Evolutionary conservation across 2,888 invertebrate genomes (phyloP), one percentile per base, ranked within the genome.

Genomic region (Plusia festucae): DNA sequence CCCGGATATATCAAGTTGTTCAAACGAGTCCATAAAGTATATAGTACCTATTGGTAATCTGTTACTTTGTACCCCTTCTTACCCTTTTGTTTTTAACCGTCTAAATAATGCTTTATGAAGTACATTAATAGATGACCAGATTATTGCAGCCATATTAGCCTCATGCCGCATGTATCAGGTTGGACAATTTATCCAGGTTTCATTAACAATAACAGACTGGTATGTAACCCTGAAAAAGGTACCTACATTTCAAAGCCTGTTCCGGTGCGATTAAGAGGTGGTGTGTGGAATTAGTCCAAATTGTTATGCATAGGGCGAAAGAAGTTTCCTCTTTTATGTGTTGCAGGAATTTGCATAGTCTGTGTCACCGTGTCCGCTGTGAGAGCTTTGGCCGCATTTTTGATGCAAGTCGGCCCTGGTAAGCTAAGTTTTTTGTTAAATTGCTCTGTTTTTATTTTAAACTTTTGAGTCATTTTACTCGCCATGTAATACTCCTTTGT

Each of bases 281-380:
- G 66, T 62, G 66, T 22, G 53, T 44, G 34, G 56, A 70, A 80
- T 77, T 77, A 74, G 66, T 53, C 57, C 18, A 60, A 72, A 80
- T 80, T 77, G 64, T 74, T 74, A 72, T 77, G 78, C 68, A 72
- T 66, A 71, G 65, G 66, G 78, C 57, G 74, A 74, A 79, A 77
- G 64, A 74, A 73, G 71, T 73, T 69, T 55, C 20, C 66, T 49
- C 64, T 71, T 73, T 68, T 71, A 76, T 64, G 59, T 62, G 15
- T 20, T 13, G 53, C 15, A 49, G 44, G 44, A 44, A 73, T 79
- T 79, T 71, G 73, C 77, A 79, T 73, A 77, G 64, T 51, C 44
- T n/a, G 63, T 68, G 78, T 75, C 71, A 75, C 60, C 53, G 40
- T 56, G 60, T 15, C 53, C 20, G 55, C 57, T 40, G 46, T 27